These are phyloP conservation scores for Hartigia nigra DNA, from an alignment of 2,888 invertebrate species.

Conservation along the genomic window DNA sequence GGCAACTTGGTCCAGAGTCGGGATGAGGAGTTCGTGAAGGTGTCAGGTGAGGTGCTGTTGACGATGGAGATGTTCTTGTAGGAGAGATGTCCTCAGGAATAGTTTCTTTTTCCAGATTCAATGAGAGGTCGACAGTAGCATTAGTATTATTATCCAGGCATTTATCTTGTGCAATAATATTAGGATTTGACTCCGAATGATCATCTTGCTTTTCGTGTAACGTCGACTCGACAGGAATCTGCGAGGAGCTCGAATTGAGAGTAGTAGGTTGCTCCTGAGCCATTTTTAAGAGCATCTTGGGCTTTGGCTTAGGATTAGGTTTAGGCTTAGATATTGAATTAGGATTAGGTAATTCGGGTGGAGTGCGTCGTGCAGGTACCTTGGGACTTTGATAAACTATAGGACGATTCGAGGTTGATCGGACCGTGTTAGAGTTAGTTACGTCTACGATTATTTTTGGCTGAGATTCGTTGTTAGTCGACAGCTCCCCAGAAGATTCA, in stretches of 20 bases:
- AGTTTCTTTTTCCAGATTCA: neutral
- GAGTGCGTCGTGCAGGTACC: constrained; percentile 53
- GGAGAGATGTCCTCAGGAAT: neutral
- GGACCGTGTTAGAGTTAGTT: constrained; percentile 44
- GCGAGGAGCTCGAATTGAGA: constrained; percentile 21
- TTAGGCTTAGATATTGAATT: constrained; percentile 1
- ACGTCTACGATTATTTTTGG: constrained; percentile 44
- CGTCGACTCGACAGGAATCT: neutral
- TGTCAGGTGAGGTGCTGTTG: neutral
- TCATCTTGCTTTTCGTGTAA: neutral
- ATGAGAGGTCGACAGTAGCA: neutral
- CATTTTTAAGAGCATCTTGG: neutral
- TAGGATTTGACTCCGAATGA: neutral
- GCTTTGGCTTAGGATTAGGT: neutral
- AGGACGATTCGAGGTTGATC: constrained; percentile 42
- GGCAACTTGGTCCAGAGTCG: neutral
- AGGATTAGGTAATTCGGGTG: constrained; percentile 38
- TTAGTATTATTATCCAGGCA: neutral
- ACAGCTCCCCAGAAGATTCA: constrained; percentile 59
- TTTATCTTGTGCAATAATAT: neutral
- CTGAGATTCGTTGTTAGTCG: constrained; percentile 53
- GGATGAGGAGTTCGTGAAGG: neutral
- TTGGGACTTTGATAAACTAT: constrained; percentile 58
- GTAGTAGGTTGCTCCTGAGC: constrained; percentile 22
- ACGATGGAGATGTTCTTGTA: neutral